Evolutionary conservation across 2,113 vertebrate species (phyloP).

Genomic region (Pseudorasbora parva): DNA sequence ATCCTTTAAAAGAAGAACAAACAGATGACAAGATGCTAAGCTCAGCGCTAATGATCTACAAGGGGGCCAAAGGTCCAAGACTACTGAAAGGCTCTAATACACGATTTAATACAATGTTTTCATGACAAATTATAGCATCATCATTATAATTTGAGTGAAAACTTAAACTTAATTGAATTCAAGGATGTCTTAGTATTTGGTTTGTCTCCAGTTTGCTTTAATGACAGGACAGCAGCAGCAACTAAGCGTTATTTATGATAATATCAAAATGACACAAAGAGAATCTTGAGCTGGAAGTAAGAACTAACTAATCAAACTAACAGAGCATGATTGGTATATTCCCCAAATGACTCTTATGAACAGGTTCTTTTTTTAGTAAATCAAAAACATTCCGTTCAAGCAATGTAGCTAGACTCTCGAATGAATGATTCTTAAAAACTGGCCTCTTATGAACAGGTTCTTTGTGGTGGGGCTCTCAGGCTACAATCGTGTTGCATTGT

Average conservation of each 20-base stretch:
- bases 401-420: background rate
- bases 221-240: too few species aligned
- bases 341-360: too few species aligned
- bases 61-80: background rate
- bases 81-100: background rate
- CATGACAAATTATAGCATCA: background rate
- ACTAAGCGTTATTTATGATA: too few species aligned
- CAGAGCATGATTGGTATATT: too few species aligned
- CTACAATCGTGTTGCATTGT: too few species aligned
- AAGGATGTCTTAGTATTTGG: background rate
- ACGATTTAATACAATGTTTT: background rate
- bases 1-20: slow-evolving; percentile 17
- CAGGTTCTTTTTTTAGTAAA: too few species aligned
- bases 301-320: too few species aligned
- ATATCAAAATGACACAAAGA: too few species aligned
- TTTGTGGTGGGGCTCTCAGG: background rate
- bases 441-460: background rate
- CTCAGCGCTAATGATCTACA: slow-evolving; percentile 1
- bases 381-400: too few species aligned
- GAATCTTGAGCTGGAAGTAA: too few species aligned
- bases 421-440: background rate
- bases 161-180: background rate
- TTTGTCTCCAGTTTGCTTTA: too few species aligned
- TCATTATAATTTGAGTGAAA: background rate
- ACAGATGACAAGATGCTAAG: background rate